Conservation (phyloP, 2,113 vertebrate species). For the Rissa tridactyla region DNA sequence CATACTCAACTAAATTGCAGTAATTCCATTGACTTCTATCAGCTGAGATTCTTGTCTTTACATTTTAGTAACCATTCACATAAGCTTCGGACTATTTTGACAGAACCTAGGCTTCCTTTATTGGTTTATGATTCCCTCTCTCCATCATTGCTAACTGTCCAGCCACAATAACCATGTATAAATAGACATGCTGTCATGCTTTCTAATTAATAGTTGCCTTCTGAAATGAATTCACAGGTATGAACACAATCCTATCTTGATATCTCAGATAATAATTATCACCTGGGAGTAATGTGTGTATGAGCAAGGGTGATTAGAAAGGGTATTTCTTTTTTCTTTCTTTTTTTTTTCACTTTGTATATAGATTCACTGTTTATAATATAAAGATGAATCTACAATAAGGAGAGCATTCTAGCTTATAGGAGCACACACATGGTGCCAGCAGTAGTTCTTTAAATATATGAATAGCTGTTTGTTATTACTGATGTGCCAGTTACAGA, state of each 20-base stretch:
- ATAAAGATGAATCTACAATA: background rate
- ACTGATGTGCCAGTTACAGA: background rate
- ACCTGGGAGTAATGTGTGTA: background rate
- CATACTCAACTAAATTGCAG: background rate
- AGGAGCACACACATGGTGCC: background rate
- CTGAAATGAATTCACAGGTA: constrained; percentile 13
- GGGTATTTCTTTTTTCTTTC: background rate
- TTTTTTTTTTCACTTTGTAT: background rate
- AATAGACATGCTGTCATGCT: background rate
- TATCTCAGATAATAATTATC: constrained; percentile 1
- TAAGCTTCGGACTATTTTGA: background rate
- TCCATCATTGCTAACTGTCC: background rate
- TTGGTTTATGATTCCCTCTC: background rate
- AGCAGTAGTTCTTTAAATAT: background rate
- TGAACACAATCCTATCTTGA: background rate
- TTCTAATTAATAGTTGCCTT: background rate
- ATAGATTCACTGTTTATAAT: background rate
- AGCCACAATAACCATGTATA: background rate
- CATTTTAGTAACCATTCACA: background rate
- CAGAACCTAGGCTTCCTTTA: background rate
- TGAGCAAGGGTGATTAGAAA: background rate
- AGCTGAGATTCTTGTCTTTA: background rate
- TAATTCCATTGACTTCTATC: background rate
- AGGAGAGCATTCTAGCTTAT: background rate
- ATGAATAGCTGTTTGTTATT: background rate